A percentile compares a stretch with the other conserved stretches of the same genome.
These are phyloP conservation scores for Cygnus olor DNA, from an alignment of 2,797 vertebrate genomes.

Conservation along the genomic window DNA sequence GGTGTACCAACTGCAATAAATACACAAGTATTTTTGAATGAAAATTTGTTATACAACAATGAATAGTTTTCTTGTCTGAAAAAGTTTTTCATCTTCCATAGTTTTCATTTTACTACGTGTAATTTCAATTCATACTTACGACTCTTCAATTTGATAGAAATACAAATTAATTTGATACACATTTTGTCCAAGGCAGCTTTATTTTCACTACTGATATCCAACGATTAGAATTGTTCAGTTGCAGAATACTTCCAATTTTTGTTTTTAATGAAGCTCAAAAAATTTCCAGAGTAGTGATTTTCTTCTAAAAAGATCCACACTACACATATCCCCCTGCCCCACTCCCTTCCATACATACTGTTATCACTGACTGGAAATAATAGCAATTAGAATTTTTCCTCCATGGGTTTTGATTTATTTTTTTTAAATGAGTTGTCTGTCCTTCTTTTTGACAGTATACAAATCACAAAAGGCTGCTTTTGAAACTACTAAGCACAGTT, in stretches of 20 bases:
- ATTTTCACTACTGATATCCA: neutral
- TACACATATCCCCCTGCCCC: neutral
- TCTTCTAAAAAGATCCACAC: neutral
- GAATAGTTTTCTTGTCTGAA: neutral
- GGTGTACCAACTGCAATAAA: conserved; percentile 94
- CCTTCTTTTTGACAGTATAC: neutral
- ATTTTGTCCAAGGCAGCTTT: neutral
- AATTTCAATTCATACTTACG: neutral
- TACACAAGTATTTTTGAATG: conserved; percentile 29
- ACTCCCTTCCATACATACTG: neutral
- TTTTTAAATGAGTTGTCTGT: neutral
- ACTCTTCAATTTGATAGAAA: neutral
- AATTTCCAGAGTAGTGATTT: neutral
- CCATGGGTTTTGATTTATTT: neutral
- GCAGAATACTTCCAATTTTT: neutral
- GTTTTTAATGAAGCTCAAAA: neutral
- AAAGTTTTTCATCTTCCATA: neutral
- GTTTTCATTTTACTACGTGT: neutral
- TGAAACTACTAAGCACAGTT: neutral
- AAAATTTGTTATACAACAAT: neutral
- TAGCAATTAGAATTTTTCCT: neutral
- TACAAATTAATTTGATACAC: neutral
- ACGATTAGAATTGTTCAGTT: neutral
- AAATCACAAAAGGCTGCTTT: neutral
- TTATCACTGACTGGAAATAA: neutral